Percentiles rank a stretch among this genome's conserved stretches.
Evolutionary conservation across 1,140 invertebrate species (phyloP).

Genomic region (Oncopodura yosiiana): DNA sequence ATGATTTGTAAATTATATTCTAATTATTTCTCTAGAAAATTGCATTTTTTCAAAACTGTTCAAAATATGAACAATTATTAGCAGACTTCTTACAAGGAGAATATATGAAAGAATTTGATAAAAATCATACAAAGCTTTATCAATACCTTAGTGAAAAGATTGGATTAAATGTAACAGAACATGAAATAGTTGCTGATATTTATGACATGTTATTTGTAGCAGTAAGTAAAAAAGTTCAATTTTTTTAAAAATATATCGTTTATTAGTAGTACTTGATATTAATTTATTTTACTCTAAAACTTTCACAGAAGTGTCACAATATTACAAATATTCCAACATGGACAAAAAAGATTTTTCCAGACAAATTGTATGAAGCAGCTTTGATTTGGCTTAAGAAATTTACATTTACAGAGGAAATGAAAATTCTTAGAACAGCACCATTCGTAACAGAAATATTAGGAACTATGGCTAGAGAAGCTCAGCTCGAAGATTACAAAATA

Average conservation of each 20-base stretch:
- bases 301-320: constrained; percentile 47
- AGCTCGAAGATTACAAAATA: constrained; percentile 4
- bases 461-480: constrained; percentile 29
- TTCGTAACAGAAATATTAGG: constrained; percentile 37
- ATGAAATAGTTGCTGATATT: constrained; percentile 59
- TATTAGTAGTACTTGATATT: too few species aligned
- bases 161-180: constrained; percentile 52
- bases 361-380: constrained; percentile 7
- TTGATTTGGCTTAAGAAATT: constrained; percentile 50
- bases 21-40: constrained; percentile 8
- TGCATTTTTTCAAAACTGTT: constrained; percentile 4
- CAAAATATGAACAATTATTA: constrained; percentile 7
- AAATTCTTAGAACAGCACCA: constrained; percentile 57
- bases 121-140: neutral
- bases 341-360: constrained; percentile 51
- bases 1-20: neutral
- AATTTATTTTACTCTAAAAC: too few species aligned
- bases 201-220: constrained; percentile 63
- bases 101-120: neutral
- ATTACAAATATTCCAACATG: constrained; percentile 61
- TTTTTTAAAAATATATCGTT: too few species aligned
- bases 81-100: constrained; percentile 2
- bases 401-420: constrained; percentile 57
- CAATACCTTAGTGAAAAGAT: constrained; percentile 43
- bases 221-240: too few species aligned